These are phyloP conservation scores for Copsychus sechellarum DNA, from an alignment of 2,113 vertebrate species.

Conservation along the genomic window DNA sequence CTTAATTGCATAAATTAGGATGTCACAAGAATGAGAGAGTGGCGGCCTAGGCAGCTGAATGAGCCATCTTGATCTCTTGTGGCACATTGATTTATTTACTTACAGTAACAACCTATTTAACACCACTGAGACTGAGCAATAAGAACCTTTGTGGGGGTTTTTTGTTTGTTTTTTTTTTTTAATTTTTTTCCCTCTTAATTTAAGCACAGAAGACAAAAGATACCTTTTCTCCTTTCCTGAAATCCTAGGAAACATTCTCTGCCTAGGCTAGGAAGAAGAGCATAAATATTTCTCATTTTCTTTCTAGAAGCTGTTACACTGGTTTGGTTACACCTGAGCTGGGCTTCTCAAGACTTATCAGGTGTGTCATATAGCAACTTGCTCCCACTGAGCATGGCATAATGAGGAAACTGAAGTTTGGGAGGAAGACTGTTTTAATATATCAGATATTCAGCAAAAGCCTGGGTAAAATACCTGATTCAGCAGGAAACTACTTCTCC, in stretches of 20 bases:
- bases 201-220: not conserved
- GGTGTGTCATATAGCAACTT: not conserved
- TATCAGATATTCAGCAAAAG: not conserved
- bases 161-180: no score
- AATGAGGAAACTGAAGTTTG: not conserved
- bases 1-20: not conserved
- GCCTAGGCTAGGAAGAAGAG: rapidly evolving
- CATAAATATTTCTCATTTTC: not conserved
- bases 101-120: not conserved
- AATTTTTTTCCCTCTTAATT: not conserved
- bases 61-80: not conserved
- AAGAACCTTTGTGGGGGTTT: not conserved
- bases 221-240: not conserved
- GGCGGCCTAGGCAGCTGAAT: not conserved
- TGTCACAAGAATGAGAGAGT: not conserved
- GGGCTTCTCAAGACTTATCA: not conserved
- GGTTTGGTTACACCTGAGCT: not conserved
- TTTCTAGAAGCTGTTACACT: not conserved
- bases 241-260: not conserved
- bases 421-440: not conserved
- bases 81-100: not conserved
- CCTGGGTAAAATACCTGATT: not conserved
- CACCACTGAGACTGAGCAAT: not conserved
- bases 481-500: not conserved
- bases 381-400: not conserved